Conservation (phyloP, 2,888 invertebrate species). For the Noctua janthina region DNA sequence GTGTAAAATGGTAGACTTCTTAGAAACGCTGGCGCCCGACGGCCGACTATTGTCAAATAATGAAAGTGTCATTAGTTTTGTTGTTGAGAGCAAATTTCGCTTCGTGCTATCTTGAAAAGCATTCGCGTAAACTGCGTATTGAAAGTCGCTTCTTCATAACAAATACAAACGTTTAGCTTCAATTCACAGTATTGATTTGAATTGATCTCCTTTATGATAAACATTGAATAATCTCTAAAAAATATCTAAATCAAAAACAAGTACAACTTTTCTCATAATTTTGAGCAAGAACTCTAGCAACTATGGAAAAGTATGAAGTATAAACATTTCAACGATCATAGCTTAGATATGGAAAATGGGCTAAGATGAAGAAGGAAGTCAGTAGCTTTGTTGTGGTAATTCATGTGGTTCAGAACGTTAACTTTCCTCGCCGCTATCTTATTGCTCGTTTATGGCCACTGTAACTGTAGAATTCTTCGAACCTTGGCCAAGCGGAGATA, state of each 20-base stretch:
- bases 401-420: slow-evolving; percentile 27
- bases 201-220: background rate
- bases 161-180: background rate
- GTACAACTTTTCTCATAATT: background rate
- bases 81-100: slow-evolving; percentile 52
- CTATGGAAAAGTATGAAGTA: background rate
- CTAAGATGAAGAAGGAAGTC: slow-evolving; percentile 7
- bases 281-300: background rate
- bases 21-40: slow-evolving; percentile 29
- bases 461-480: slow-evolving; percentile 8
- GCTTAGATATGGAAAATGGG: slow-evolving; percentile 15
- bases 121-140: slow-evolving; percentile 13
- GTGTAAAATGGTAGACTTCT: slow-evolving; percentile 47
- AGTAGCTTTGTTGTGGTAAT: slow-evolving; percentile 14
- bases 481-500: background rate
- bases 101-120: slow-evolving; percentile 26
- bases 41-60: slow-evolving; percentile 59
- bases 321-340: background rate
- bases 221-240: background rate
- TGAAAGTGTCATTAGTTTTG: slow-evolving; percentile 67
- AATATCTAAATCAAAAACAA: background rate
- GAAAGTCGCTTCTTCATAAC: slow-evolving; percentile 18
- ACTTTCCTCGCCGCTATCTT: slow-evolving; percentile 18
- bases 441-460: slow-evolving; percentile 18
- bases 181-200: background rate